Percentiles rank a stretch among this genome's conserved stretches.
These are phyloP conservation scores for Lasius fuliginosus DNA, from an alignment of 2,888 invertebrate genomes.

Conservation along the genomic window DNA sequence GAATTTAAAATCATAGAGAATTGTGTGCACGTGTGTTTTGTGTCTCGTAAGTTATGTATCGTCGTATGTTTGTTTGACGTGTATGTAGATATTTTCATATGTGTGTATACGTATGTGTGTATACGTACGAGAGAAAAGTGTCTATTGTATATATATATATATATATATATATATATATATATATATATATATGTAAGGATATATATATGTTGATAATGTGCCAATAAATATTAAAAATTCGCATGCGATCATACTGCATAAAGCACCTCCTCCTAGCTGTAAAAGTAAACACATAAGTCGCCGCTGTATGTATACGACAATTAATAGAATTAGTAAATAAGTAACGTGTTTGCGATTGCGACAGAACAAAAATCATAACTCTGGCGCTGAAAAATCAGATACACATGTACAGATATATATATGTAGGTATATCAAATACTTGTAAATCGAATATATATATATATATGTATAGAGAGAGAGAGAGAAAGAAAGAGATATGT, in stretches of 20 bases:
- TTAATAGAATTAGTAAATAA: constrained; percentile 83
- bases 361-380: constrained; percentile 66
- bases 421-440: constrained; percentile 39
- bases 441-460: constrained; percentile 47
- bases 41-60: constrained; percentile 2
- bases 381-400: constrained; percentile 75
- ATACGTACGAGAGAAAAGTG: neutral
- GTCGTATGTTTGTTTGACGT: constrained; percentile 39
- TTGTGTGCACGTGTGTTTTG: constrained; percentile 20
- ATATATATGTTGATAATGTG: constrained; percentile 67
- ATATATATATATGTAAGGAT: constrained; percentile 50
- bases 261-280: constrained; percentile 86
- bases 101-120: neutral
- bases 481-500: constrained; percentile 19
- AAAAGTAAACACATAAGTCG: constrained; percentile 82
- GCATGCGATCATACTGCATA: constrained; percentile 74
- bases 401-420: constrained; percentile 65
- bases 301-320: constrained; percentile 78
- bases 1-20: constrained; percentile 45
- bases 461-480: too few species aligned
- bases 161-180: constrained; percentile 54
- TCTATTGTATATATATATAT: constrained; percentile 27
- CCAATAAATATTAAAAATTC: constrained; percentile 71
- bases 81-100: neutral
- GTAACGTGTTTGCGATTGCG: constrained; percentile 61